Evolutionary conservation across 2,797 vertebrate species (phyloP).

Genomic region (Glossophaga mutica): DNA sequence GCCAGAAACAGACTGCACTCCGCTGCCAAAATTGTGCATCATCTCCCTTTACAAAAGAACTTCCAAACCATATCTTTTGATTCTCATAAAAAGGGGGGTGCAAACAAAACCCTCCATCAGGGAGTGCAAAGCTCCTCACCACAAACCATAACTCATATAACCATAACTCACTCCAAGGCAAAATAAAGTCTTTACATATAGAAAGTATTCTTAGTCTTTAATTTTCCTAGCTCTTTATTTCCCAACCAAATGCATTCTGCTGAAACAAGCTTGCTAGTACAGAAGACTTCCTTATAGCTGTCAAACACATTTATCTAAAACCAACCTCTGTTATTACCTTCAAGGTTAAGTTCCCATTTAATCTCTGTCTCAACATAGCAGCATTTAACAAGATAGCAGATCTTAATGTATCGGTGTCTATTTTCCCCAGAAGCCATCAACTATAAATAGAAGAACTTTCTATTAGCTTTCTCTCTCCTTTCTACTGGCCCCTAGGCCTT

Average conservation of each 20-base stretch:
- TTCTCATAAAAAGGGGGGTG: neutral
- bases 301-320: neutral
- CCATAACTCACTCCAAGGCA: neutral
- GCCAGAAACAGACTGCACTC: constrained; percentile 48
- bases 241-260: constrained; percentile 22
- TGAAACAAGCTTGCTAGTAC: neutral
- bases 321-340: neutral
- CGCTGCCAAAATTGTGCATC: constrained; percentile 12
- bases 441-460: constrained; percentile 4
- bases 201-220: neutral
- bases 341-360: neutral
- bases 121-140: neutral
- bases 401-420: neutral
- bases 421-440: neutral
- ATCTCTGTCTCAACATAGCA: constrained; percentile 19
- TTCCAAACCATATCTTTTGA: neutral
- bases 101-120: neutral
- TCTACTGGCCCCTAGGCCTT: neutral
- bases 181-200: constrained; percentile 12
- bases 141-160: neutral
- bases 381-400: constrained; percentile 22
- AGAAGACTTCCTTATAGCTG: neutral
- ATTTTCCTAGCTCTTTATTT: constrained; percentile 29
- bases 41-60: constrained; percentile 34
- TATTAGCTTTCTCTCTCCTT: neutral